These are phyloP conservation scores for Chalcosyrphus nemorum DNA, from an alignment of 2,888 invertebrate genomes.

Conservation along the genomic window DNA sequence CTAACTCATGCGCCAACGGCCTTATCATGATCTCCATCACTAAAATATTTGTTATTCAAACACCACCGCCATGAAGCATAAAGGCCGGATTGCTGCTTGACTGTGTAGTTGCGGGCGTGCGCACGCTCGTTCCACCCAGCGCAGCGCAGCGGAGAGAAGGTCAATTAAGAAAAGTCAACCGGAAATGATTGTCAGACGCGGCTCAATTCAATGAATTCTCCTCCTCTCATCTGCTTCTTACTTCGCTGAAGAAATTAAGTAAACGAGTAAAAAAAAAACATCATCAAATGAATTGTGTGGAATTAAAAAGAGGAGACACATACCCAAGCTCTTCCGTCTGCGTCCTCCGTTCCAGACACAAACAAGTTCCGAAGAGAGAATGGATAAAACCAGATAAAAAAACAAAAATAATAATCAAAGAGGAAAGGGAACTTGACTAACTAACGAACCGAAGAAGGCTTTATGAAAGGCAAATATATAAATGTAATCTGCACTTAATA, in stretches of 20 bases:
- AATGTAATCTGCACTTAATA: conserved; percentile 72
- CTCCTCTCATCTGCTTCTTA: conserved; percentile 25
- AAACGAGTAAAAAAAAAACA: conserved; percentile 23
- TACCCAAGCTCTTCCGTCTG: conserved; percentile 37
- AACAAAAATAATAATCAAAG: conserved; percentile 60
- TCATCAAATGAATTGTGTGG: conserved; percentile 34
- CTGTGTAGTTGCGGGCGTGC: neutral
- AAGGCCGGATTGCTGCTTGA: conserved; percentile 2
- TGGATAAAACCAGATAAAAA: neutral
- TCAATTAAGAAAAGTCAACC: conserved; percentile 80
- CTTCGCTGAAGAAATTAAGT: conserved; percentile 51
- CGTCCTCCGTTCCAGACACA: conserved; percentile 46
- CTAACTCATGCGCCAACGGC: conserved; percentile 1
- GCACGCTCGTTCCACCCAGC: conserved; percentile 54
- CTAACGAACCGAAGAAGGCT: conserved; percentile 39
- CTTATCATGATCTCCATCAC: conserved; percentile 31
- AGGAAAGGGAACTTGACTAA: conserved; percentile 14
- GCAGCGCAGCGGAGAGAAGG: conserved; percentile 77
- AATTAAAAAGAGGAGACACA: conserved; percentile 34
- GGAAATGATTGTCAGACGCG: conserved; percentile 78
- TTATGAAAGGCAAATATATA: conserved; percentile 47
- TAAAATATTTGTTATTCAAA: conserved; percentile 38
- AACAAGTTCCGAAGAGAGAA: conserved; percentile 60
- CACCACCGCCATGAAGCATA: conserved; percentile 17
- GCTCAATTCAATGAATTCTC: conserved; percentile 63